Base-by-base conservation (phyloP, 2,888 invertebrate genomes). In the Bombylius major region DNA sequence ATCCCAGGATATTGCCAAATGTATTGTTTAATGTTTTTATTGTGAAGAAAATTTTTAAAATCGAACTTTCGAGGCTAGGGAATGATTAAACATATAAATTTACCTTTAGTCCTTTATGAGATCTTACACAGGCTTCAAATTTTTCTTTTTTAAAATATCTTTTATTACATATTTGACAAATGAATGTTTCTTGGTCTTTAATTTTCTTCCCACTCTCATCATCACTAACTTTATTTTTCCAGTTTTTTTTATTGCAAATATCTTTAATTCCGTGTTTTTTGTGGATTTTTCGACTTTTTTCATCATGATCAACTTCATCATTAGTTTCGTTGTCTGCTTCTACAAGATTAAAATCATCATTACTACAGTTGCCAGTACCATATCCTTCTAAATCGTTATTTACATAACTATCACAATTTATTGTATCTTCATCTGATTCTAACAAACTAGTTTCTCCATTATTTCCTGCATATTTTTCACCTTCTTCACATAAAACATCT, bases 101-200 rank as follows among this genome's bases (percentile, higher is more conserved):
- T 53, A 57, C 59, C 52, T 59, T 60, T 32, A 59, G 50, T 23
- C 60, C 60, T n/a, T 59, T 39, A 50, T 60, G 60, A 49, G 56
- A 53, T 45, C 60, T 33, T 42, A 59, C 42, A 44, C 59, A 59
- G 14, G 56, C 60, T 44, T 60, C 56, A 36, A 56, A 50, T 12
- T 54, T 44, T 36, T 56, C 51, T 44, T 53, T 45, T 34, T 57
- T 57, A 23, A 47, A 53, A 54, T 59, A 60, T 32, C 49, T 56
- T 47, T 55, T 59, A 36, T 54, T 47, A 47, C 60, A 60, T 14
- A 39, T 39, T n/a, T 46, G n/a, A 44, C 60, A 60, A 39, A n/a
- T 51, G 12, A 49, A 56, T 34, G 23, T 44, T 50, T 45, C 42
- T 46, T 42, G 6, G 12, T 13, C 4, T 23, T 55, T 47, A 47